These are phyloP conservation scores for Gisinianus flammeolus DNA, from an alignment of 2,888 invertebrate genomes.

Conservation along the genomic window DNA sequence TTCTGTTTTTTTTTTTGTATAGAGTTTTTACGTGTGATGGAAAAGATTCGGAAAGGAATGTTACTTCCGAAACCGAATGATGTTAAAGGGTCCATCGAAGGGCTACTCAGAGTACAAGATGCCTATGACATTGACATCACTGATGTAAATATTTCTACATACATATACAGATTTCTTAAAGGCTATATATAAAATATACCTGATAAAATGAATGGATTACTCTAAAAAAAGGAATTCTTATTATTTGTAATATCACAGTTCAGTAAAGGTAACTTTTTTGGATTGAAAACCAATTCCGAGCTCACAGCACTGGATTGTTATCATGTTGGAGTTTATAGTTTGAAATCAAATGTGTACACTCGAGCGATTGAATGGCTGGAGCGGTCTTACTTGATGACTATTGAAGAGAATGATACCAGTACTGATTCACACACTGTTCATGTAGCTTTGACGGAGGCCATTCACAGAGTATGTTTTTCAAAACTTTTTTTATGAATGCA, in stretches of 20 bases:
- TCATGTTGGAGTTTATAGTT: constrained; percentile 61
- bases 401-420: constrained; percentile 59
- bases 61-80: constrained; percentile 59
- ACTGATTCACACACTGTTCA: constrained; percentile 47
- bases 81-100: constrained; percentile 60
- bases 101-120: constrained; percentile 60
- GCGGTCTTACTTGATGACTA: constrained; percentile 60
- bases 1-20: neutral
- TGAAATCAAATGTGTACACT: constrained; percentile 59
- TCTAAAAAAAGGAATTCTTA: too few species aligned
- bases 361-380: constrained; percentile 62
- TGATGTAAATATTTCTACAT: constrained; percentile 49
- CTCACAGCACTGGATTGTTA: constrained; percentile 61
- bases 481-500: neutral
- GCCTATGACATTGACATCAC: constrained; percentile 59
- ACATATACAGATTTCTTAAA: neutral
- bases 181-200: neutral
- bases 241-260: constrained; percentile 45
- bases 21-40: constrained; percentile 54
- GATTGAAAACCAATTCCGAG: constrained; percentile 48
- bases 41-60: constrained; percentile 53
- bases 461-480: constrained; percentile 39
- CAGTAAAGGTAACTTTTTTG: constrained; percentile 51
- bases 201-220: neutral
- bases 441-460: constrained; percentile 48